phyloP scores from a whole-genome alignment of 2,113 vertebrate species.

The Gobius niger region DNA sequence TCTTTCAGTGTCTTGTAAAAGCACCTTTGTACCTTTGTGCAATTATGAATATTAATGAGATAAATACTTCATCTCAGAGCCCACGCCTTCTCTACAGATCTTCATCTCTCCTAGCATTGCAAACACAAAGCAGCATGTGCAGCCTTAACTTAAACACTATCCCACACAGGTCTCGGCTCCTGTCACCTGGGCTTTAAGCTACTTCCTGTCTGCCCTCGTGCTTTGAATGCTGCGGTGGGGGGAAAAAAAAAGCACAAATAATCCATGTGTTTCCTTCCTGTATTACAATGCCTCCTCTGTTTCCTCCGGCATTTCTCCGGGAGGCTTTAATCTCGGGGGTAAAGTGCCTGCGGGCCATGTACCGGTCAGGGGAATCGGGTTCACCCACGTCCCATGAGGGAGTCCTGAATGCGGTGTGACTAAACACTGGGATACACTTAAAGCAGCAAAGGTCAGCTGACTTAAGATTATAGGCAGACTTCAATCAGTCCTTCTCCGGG shows the following conservation, averaged over 20 bases:
- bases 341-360: constrained; percentile 31
- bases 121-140: too few species aligned
- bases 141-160: background rate
- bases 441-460: constrained; percentile 16
- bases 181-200: constrained; percentile 21
- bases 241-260: constrained; percentile 39
- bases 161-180: constrained; percentile 9
- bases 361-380: constrained; percentile 56
- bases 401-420: constrained; percentile 33
- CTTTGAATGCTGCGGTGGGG: constrained; percentile 37
- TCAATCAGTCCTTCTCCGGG: too few species aligned
- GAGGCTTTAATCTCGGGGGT: constrained; percentile 53
- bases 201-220: constrained; percentile 51
- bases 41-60: too few species aligned
- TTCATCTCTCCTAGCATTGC: too few species aligned
- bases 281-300: constrained; percentile 64
- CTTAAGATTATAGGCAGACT: background rate
- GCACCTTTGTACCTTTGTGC: too few species aligned
- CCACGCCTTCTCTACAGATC: too few species aligned
- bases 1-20: too few species aligned
- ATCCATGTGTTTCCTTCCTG: constrained; percentile 56
- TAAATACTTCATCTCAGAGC: too few species aligned
- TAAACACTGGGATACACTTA: constrained; percentile 6
- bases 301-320: constrained; percentile 56
- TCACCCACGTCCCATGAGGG: constrained; percentile 38